Base-by-base conservation (phyloP, 2,888 invertebrate genomes). In the Latheticus oryzae region DNA sequence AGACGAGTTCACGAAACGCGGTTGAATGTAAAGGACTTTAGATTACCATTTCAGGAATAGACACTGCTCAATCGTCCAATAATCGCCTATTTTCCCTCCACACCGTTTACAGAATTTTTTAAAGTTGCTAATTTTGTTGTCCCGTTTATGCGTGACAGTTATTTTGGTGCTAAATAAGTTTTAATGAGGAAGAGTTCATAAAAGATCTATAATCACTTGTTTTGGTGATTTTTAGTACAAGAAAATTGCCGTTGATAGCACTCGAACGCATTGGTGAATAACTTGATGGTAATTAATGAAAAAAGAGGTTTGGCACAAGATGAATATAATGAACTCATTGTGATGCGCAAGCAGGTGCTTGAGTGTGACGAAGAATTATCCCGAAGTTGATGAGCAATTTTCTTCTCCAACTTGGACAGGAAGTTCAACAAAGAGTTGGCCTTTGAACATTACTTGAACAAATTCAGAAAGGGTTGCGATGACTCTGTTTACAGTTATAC, bases 291-390 rank as follows among this genome's bases (percentile, higher is more conserved):
- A 54, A 70, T 66, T 66, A 70, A 68, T 66, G 62, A 64, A 62
- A 63, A 62, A 62, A 62, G 40, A 59, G 61, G 58, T 62, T 57
- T 62, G 62, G 62, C 62, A 59, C 63, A 67, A 61, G 64, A 64
- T 66, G 64, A 65, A 64, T 66, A 62, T 65, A 69, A 70, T 66
- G 65, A 67, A 64, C 69, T 71, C 69, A 72, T 72, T 69, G 67
- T 66, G 62, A 72, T 72, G 72, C 72, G 63, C 60, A 58, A 61
- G 68, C 72, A 72, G 72, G 70, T 70, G 69, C 70, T 56, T 66
- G 66, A 66, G 68, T 71, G 71, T 71, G 72, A 69, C 70, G 62
- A 63, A 64, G 70, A 71, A 71, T 72, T 66, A 55, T 63, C 61
- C 63, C 62, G 52, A 64, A 66, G 61, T 63, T 70, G 70, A 70